A percentile compares a stretch with the other conserved stretches of the same genome.
Conservation (phyloP, 1,140 invertebrate genomes). For the Leptinotarsa lineolata region DNA sequence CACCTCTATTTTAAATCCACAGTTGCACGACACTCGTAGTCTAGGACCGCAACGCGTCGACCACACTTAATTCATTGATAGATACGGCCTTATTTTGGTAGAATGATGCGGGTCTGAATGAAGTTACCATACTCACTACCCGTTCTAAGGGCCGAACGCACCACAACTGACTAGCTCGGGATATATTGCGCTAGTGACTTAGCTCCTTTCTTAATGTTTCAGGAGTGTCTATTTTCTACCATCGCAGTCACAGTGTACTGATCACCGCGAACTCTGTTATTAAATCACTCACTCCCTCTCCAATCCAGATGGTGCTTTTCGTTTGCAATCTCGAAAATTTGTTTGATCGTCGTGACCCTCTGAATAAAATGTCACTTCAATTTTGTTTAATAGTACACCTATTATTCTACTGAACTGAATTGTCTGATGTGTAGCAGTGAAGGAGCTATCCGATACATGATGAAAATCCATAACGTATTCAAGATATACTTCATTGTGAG, state of each 20-base stretch:
- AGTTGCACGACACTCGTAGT: conserved; percentile 2
- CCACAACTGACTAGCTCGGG: conserved; percentile 4
- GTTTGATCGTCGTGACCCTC: not conserved
- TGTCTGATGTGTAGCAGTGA: not conserved
- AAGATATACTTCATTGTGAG: no score
- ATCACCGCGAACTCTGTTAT: not conserved
- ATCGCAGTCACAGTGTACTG: not conserved
- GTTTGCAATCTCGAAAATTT: conserved; percentile 5
- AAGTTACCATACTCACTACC: not conserved
- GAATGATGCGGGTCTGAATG: conserved; percentile 7
- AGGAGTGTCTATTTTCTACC: conserved; percentile 6
- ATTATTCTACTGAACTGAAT: conserved; percentile 1
- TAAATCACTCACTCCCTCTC: not conserved
- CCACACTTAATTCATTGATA: conserved; percentile 8
- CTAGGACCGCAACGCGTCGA: not conserved
- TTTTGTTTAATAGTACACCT: not conserved
- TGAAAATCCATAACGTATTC: no score
- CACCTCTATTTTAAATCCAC: not conserved
- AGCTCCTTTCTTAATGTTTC: conserved; percentile 1
- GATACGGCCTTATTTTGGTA: not conserved
- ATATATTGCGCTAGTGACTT: conserved; percentile 5
- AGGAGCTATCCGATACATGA: no score
- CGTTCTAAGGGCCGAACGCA: conserved; percentile 4
- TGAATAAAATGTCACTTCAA: conserved; percentile 3
- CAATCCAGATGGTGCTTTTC: not conserved